A percentile compares a stretch with the other conserved stretches of the same genome.
phyloP scores from a whole-genome alignment of 1,140 invertebrate genomes.

The Aphis craccivora region DNA sequence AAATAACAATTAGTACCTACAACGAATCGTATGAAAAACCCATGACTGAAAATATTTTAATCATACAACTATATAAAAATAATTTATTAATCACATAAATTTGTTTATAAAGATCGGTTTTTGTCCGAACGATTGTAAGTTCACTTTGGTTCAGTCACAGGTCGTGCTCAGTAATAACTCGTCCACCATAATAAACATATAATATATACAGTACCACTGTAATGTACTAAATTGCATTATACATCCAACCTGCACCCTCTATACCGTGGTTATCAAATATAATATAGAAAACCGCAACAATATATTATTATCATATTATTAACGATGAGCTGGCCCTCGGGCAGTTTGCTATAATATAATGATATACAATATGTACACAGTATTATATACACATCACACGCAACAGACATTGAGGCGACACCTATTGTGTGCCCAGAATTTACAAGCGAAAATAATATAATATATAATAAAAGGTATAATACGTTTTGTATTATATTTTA shows the following conservation, averaged over 20 bases:
- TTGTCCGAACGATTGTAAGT: no score
- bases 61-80: no score
- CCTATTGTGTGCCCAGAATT: background rate
- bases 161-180: background rate
- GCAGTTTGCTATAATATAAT: background rate
- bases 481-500: background rate
- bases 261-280: background rate
- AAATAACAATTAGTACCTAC: background rate
- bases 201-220: no score
- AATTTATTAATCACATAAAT: no score
- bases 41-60: background rate
- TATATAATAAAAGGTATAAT: background rate
- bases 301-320: background rate
- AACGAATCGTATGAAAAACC: background rate
- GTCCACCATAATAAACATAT: background rate
- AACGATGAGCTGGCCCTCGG: background rate
- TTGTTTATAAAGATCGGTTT: no score
- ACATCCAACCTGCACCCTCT: background rate
- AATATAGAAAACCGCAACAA: background rate
- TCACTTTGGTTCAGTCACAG: no score
- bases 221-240: background rate
- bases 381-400: background rate
- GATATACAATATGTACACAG: background rate
- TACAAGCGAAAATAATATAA: background rate
- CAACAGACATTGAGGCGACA: background rate